A percentile compares a stretch with the other conserved stretches of the same genome.
phyloP scores from a whole-genome alignment of 2,113 vertebrate genomes.

The Cairina moschata region DNA sequence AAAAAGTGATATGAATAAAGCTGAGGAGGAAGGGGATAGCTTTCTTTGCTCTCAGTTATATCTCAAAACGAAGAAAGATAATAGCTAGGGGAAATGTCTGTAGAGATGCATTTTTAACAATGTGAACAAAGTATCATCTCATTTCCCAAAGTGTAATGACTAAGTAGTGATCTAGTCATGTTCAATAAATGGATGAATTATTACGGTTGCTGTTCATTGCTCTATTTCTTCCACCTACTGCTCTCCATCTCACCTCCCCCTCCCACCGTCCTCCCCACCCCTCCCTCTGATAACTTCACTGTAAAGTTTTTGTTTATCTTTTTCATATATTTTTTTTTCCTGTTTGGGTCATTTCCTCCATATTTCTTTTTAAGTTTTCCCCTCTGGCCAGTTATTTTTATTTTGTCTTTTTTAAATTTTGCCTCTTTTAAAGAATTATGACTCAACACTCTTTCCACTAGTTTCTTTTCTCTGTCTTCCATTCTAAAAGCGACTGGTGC shows the following conservation, averaged over 20 bases:
- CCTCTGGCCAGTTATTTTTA: background rate
- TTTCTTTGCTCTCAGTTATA: background rate
- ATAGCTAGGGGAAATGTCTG: background rate
- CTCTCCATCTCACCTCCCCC: background rate
- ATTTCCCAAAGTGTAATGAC: background rate
- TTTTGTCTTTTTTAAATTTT: background rate
- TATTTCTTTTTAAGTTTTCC: background rate
- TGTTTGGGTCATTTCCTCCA: background rate
- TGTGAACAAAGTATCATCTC: background rate
- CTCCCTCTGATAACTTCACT: background rate
- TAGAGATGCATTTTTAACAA: background rate
- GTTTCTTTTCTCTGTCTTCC: background rate
- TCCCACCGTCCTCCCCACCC: no score
- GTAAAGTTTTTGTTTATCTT: background rate
- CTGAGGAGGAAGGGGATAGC: background rate
- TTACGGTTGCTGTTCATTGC: background rate
- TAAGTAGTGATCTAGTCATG: background rate
- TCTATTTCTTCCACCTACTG: background rate
- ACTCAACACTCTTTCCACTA: background rate
- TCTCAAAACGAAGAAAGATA: background rate
- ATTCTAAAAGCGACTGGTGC: background rate
- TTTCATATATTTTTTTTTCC: background rate
- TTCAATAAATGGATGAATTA: background rate
- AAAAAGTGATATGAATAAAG: background rate
- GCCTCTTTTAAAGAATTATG: background rate